Conservation (phyloP, 1,140 invertebrate genomes). For the Telenomus remus region DNA sequence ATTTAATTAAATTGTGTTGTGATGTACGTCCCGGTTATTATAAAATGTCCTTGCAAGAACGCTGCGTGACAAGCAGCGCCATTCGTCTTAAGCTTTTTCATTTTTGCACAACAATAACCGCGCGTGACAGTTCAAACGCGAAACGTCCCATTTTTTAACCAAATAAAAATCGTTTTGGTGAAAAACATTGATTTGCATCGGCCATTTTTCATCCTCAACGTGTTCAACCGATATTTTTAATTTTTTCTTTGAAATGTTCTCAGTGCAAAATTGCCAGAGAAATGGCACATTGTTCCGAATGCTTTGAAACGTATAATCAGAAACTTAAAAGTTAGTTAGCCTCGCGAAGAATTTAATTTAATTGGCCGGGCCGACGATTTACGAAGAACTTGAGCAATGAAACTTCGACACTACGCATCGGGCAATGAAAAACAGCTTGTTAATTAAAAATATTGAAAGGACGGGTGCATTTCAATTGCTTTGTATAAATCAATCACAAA, state of each 20-base stretch:
- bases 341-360: conserved; percentile 62
- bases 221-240: no score
- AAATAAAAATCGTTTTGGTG: no score
- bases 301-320: conserved; percentile 44
- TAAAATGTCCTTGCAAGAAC: conserved; percentile 60
- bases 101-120: conserved; percentile 27
- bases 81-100: conserved; percentile 64
- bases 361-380: conserved; percentile 55
- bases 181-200: no score
- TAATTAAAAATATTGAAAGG: conserved; percentile 44
- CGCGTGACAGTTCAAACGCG: neutral
- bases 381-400: conserved; percentile 37
- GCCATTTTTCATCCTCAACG: no score
- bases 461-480: no score
- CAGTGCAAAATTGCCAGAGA: conserved; percentile 25
- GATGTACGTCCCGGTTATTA: conserved; percentile 73
- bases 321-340: conserved; percentile 41
- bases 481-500: no score
- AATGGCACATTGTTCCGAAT: conserved; percentile 35
- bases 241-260: conserved; percentile 1
- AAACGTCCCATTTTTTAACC: neutral
- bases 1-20: conserved; percentile 75
- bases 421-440: conserved; percentile 49
- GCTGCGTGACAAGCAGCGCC: conserved; percentile 55
- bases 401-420: conserved; percentile 30